Percentiles rank a stretch among this genome's conserved stretches.
Conservation (phyloP, 2,797 vertebrate genomes). For the Merluccius polli region DNA sequence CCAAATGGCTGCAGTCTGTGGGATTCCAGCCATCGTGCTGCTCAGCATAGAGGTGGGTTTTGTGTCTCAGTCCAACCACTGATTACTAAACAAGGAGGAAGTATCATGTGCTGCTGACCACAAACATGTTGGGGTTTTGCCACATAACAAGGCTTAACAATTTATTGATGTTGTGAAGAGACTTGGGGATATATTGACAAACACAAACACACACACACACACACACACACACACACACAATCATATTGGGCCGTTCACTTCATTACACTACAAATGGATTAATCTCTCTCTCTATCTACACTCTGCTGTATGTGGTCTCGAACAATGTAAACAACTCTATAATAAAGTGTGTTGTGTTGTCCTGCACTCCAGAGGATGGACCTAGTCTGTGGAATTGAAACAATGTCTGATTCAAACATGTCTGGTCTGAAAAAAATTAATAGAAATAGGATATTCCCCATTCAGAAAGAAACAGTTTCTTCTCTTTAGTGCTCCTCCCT, state of each 20-base stretch:
- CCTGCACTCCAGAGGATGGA: too few relatives aligned
- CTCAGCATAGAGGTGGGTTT: background rate
- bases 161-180: background rate
- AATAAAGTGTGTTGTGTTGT: too few relatives aligned
- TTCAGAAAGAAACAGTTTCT: background rate
- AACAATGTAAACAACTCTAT: too few relatives aligned
- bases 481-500: background rate
- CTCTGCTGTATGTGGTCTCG: too few relatives aligned
- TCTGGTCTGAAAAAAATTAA: too few relatives aligned
- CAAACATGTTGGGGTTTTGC: background rate
- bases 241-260: too few relatives aligned
- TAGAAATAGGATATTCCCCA: background rate
- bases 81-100: background rate
- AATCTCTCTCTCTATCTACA: too few relatives aligned
- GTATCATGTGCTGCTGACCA: background rate
- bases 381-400: too few relatives aligned
- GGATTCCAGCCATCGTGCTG: background rate
- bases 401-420: background rate
- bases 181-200: background rate
- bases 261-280: too few relatives aligned
- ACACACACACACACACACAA: too few relatives aligned
- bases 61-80: background rate
- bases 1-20: background rate
- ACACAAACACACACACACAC: too few relatives aligned
- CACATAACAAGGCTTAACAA: background rate